phyloP scores from a whole-genome alignment of 2,888 invertebrate species.

The Serrognathus titanus region DNA sequence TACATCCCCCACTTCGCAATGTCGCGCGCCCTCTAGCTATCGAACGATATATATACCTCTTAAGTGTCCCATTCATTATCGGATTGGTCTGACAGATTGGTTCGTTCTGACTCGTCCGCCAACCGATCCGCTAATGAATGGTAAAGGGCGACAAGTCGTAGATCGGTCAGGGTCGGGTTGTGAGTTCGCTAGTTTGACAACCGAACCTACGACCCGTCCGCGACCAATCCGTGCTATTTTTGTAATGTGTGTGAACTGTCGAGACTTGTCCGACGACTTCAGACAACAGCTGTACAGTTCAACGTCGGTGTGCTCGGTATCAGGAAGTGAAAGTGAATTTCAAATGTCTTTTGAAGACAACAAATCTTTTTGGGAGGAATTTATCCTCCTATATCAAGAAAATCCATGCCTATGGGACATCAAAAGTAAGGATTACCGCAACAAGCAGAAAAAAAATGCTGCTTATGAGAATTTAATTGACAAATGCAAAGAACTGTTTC shows the following conservation, averaged over 20 bases:
- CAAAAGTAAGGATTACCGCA: constrained; percentile 1
- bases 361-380: constrained; percentile 4
- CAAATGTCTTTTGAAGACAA: constrained; percentile 8
- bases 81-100: neutral
- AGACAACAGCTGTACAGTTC: neutral
- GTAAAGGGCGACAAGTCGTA: too few species aligned
- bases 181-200: too few species aligned
- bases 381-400: constrained; percentile 1
- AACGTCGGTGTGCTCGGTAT: too few species aligned
- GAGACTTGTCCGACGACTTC: neutral
- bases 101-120: too few species aligned
- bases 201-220: neutral
- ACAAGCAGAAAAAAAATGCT: constrained; percentile 1
- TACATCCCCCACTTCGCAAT: too few species aligned
- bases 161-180: too few species aligned
- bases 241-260: constrained; percentile 1
- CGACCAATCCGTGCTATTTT: neutral
- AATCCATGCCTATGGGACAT: constrained; percentile 2
- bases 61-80: neutral
- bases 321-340: neutral
- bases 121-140: too few species aligned
- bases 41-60: too few species aligned
- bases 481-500: constrained; percentile 8
- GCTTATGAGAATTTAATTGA: constrained; percentile 2
- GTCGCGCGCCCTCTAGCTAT: too few species aligned